Percentiles rank a stretch among this genome's conserved stretches.
Conservation (phyloP, 2,888 invertebrate genomes). For the Bugulina stolonifera region DNA sequence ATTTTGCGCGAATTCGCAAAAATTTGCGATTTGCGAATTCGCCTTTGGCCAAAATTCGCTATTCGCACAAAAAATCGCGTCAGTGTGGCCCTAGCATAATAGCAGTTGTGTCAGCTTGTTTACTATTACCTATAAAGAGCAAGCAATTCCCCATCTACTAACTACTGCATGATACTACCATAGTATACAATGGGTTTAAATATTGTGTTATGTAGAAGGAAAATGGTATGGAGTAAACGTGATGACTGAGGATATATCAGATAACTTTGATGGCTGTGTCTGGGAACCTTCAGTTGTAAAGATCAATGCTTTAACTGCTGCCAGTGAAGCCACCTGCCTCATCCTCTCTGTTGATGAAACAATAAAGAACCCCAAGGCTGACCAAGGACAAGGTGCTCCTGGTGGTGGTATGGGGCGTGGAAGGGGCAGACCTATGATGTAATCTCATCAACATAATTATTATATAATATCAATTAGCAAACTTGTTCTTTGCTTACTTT, state of each 20-base stretch:
- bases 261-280: conserved; percentile 86
- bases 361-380: conserved; percentile 71
- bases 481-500: not conserved
- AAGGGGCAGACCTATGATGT: conserved; percentile 18
- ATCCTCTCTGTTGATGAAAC: conserved; percentile 97
- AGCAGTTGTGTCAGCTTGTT: too few species aligned
- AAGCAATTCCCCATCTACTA: too few species aligned
- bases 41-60: too few species aligned
- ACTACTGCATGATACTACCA: too few species aligned
- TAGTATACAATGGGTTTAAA: too few species aligned
- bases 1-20: too few species aligned
- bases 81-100: too few species aligned
- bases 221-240: conserved; percentile 95
- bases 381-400: conserved; percentile 3
- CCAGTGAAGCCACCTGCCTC: conserved; percentile 87
- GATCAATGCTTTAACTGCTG: conserved; percentile 91
- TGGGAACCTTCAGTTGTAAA: conserved; percentile 98
- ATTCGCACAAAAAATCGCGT: too few species aligned
- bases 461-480: not conserved
- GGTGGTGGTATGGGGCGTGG: conserved; percentile 24
- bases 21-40: too few species aligned
- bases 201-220: too few species aligned
- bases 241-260: conserved; percentile 82
- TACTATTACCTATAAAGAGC: too few species aligned
- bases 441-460: not conserved